Conservation (phyloP, 2,888 invertebrate species). For the Drosophila mimetica region DNA sequence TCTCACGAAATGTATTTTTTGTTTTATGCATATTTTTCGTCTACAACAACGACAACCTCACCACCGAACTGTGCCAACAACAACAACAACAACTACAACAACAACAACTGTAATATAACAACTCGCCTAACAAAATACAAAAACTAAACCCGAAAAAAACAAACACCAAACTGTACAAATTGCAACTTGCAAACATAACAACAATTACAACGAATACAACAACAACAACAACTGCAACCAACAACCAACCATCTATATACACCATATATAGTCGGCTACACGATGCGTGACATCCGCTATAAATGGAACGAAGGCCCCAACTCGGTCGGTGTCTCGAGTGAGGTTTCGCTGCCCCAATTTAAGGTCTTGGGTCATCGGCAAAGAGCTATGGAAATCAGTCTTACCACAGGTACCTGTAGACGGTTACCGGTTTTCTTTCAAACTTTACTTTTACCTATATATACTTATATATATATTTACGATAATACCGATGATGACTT, state of each 20-base stretch:
- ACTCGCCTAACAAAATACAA: constrained; percentile 34
- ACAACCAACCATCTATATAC: constrained; percentile 49
- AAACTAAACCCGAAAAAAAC: constrained; percentile 25
- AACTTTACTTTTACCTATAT: constrained; percentile 68
- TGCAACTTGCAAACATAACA: constrained; percentile 39
- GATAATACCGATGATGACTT: constrained; percentile 41
- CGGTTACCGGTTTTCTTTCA: constrained; percentile 84
- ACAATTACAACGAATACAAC: constrained; percentile 38
- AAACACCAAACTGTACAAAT: constrained; percentile 41
- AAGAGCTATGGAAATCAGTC: constrained; percentile 97
- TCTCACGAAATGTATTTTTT: constrained; percentile 83
- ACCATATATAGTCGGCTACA: constrained; percentile 93
- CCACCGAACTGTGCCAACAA: constrained; percentile 60
- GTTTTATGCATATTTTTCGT: constrained; percentile 83
- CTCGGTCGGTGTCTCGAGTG: constrained; percentile 97
- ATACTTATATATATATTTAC: constrained; percentile 24
- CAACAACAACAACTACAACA: constrained; percentile 53
- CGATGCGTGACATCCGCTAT: constrained; percentile 98
- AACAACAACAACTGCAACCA: constrained; percentile 34
- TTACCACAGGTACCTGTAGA: constrained; percentile 95
- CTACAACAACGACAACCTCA: constrained; percentile 68
- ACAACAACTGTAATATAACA: constrained; percentile 47
- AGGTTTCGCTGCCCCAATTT: constrained; percentile 98
- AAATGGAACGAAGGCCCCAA: constrained; percentile 98
- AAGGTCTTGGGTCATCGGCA: constrained; percentile 98